Percentiles rank a stretch among this genome's conserved stretches.
Evolutionary conservation across 1,140 invertebrate genomes (phyloP).

Genomic region (Drosophila nannoptera): DNA sequence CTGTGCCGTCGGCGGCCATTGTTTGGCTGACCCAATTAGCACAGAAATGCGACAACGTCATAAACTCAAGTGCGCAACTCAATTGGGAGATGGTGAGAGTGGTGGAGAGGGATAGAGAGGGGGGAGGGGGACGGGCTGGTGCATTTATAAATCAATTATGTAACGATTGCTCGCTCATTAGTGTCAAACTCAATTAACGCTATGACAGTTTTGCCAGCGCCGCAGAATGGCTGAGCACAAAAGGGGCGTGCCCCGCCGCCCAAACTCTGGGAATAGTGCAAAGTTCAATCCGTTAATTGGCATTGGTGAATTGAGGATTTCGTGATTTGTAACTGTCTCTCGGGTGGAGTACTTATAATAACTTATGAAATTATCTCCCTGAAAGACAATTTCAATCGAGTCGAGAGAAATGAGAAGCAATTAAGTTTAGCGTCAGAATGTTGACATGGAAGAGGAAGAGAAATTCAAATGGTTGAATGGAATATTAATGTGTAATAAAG

Average conservation of each 20-base stretch:
- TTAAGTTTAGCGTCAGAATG: too few species aligned
- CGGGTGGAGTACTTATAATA: background rate
- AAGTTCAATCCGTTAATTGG: conserved; percentile 40
- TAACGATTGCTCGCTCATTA: conserved; percentile 76
- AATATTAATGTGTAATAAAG: background rate
- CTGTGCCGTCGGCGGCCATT: conserved; percentile 28
- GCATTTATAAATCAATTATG: conserved; percentile 76
- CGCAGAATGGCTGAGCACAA: conserved; percentile 14
- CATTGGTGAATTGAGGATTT: conserved; percentile 9
- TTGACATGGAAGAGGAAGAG: too few species aligned
- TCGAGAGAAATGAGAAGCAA: background rate
- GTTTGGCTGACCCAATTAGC: conserved; percentile 72
- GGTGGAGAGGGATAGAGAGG: background rate
- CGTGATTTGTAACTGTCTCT: background rate
- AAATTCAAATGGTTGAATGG: too few species aligned
- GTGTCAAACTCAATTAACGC: conserved; percentile 77
- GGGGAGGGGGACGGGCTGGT: conserved; percentile 7
- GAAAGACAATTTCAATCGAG: background rate
- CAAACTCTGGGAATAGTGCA: conserved; percentile 4
- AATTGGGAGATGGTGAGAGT: conserved; percentile 7
- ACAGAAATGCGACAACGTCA: conserved; percentile 61
- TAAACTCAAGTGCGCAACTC: conserved; percentile 62
- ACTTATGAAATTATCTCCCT: background rate
- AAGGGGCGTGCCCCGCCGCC: conserved; percentile 2
- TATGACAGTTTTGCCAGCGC: conserved; percentile 57